These are phyloP conservation scores for Nomia melanderi DNA, from an alignment of 1,140 invertebrate species.

Conservation along the genomic window DNA sequence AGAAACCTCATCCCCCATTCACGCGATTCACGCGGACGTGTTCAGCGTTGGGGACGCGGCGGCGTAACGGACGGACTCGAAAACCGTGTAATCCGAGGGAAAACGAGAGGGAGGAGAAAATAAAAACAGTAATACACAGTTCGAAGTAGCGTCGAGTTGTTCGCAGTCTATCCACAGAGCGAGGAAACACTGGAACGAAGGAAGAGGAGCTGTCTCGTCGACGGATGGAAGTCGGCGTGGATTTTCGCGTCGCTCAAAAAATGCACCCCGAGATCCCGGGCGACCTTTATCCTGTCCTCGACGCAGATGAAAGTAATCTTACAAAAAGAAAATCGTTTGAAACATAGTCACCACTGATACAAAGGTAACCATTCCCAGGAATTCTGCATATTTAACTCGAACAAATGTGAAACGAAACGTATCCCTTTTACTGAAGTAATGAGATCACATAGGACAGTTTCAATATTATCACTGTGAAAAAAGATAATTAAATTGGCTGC, in stretches of 20 bases:
- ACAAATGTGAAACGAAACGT: too few species aligned
- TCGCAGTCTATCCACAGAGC: neutral
- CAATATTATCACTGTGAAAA: too few species aligned
- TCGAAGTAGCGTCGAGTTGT: neutral
- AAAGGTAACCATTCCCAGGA: too few species aligned
- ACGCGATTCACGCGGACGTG: constrained; percentile 26
- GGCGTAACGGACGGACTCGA: neutral
- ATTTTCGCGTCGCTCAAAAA: constrained; percentile 27
- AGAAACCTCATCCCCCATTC: neutral
- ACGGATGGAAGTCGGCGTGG: neutral
- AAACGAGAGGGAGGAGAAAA: neutral
- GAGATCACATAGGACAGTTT: too few species aligned
- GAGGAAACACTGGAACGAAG: constrained; percentile 8
- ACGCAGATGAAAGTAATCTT: too few species aligned
- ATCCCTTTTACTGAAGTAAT: too few species aligned
- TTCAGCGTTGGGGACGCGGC: constrained; percentile 1
- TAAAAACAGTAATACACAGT: too few species aligned
- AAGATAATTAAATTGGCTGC: too few species aligned
- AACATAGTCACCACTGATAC: too few species aligned
- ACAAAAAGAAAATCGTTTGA: too few species aligned
- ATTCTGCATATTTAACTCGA: too few species aligned
- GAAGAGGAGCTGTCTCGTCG: neutral
- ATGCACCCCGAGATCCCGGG: neutral
- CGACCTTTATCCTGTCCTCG: too few species aligned
- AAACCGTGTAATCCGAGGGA: constrained; percentile 15